phyloP scores from a whole-genome alignment of 37 sponge, comb jelly and placozoan species.

The Chondrosia reniformis region DNA sequence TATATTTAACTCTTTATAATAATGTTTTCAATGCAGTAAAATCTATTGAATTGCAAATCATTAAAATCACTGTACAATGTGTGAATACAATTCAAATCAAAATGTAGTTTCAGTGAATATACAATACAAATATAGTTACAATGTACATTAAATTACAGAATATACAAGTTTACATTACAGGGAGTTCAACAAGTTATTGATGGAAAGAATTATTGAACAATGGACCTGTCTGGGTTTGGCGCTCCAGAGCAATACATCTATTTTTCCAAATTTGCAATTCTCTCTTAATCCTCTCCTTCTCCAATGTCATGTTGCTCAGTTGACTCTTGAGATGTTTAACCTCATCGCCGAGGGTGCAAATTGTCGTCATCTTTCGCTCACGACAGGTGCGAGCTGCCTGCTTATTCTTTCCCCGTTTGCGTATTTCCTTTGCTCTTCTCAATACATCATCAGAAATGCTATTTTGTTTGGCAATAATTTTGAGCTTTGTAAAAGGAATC shows the following conservation, averaged over 20 bases:
- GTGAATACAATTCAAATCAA: too few species aligned
- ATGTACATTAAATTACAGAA: too few species aligned
- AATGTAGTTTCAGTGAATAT: too few species aligned
- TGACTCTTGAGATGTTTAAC: not conserved
- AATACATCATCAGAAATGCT: conserved; percentile 25
- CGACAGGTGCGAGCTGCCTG: conserved; percentile 66
- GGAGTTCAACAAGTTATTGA: too few species aligned
- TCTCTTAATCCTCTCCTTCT: not conserved
- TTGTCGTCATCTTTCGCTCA: conserved; percentile 44
- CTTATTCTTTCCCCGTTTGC: conserved; percentile 72
- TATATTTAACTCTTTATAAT: too few species aligned
- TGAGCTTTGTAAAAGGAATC: conserved; percentile 71
- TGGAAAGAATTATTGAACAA: too few species aligned
- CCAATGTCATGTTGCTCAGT: not conserved
- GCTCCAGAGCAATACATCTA: not conserved
- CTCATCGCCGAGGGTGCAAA: not conserved
- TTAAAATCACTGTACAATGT: too few species aligned
- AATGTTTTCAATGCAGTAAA: too few species aligned
- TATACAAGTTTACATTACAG: too few species aligned
- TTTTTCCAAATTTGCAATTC: not conserved
- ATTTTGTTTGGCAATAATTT: conserved; percentile 35
- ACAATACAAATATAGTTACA: too few species aligned
- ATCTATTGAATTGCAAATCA: too few species aligned
- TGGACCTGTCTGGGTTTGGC: too few species aligned
- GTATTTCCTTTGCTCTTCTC: conserved; percentile 46